phyloP scores from a whole-genome alignment of 2,797 vertebrate genomes.

The Ctenochaetus hawaiiensis region DNA sequence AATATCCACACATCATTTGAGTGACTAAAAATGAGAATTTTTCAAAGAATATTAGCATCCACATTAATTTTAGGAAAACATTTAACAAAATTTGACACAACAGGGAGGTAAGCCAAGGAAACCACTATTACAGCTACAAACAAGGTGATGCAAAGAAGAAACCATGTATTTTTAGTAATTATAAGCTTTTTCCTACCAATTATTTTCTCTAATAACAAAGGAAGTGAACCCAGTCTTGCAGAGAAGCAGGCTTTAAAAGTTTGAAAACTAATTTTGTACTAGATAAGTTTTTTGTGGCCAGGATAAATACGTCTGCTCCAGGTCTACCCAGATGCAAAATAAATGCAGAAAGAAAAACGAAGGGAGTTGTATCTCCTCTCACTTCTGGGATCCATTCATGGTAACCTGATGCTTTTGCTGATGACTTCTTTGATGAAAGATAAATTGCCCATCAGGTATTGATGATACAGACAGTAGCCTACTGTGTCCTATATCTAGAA shows the following conservation, averaged over 20 bases:
- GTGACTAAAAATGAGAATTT: too few species aligned
- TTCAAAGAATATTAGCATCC: too few species aligned
- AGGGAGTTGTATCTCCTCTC: neutral
- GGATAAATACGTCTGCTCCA: constrained; percentile 14
- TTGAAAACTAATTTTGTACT: neutral
- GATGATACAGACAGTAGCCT: constrained; percentile 5
- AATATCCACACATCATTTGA: too few species aligned
- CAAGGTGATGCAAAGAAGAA: too few species aligned
- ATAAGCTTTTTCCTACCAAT: neutral
- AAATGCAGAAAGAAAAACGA: neutral
- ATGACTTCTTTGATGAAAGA: constrained; percentile 11
- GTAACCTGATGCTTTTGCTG: constrained; percentile 8
- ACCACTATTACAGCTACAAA: neutral
- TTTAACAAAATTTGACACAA: too few species aligned
- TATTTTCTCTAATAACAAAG: neutral
- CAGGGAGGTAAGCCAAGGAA: too few species aligned
- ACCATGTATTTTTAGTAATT: neutral
- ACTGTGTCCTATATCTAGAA: neutral
- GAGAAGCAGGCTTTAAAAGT: neutral
- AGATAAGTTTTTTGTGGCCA: neutral
- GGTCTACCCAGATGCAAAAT: neutral
- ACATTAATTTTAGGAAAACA: too few species aligned
- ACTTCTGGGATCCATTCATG: neutral
- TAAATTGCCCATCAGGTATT: constrained; percentile 9
- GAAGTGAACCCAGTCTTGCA: neutral